Evolutionary conservation across 2,888 invertebrate genomes (phyloP).

Genomic region (Orchesellides sinensis): DNA sequence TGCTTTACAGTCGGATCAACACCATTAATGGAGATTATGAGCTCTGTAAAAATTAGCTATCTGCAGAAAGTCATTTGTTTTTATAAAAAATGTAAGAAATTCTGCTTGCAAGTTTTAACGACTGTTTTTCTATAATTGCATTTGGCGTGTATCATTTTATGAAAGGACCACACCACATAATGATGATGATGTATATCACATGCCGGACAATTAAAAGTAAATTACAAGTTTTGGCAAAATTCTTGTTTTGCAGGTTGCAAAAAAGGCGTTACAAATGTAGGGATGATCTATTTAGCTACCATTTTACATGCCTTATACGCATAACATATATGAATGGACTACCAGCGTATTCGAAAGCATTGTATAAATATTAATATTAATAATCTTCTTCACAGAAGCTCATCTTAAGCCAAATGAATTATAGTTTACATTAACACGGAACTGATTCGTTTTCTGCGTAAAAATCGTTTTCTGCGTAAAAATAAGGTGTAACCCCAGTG

Average conservation of each 20-base stretch:
- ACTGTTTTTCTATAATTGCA: too few relatives aligned
- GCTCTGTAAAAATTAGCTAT: too few relatives aligned
- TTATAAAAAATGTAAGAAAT: not conserved
- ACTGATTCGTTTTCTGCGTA: conserved; percentile 5
- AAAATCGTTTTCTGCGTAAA: too few relatives aligned
- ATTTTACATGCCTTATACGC: too few relatives aligned
- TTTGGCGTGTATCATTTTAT: not conserved
- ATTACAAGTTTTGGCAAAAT: too few relatives aligned
- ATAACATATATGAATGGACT: not conserved
- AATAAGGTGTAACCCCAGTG: too few relatives aligned
- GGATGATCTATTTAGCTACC: conserved; percentile 10
- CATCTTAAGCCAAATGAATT: conserved; percentile 17
- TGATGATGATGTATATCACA: not conserved
- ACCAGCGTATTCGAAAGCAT: too few relatives aligned
- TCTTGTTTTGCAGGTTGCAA: conserved; percentile 8
- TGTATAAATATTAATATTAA: too few relatives aligned
- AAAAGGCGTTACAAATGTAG: conserved; percentile 21
- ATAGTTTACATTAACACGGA: conserved; percentile 38
- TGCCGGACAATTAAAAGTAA: conserved; percentile 45
- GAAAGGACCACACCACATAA: not conserved
- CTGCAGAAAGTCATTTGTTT: not conserved
- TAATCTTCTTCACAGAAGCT: not conserved
- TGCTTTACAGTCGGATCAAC: not conserved
- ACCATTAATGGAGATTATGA: not conserved
- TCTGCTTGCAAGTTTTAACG: too few relatives aligned